phyloP scores from a whole-genome alignment of 2,888 invertebrate species.

The Patella ulyssiponensis region DNA sequence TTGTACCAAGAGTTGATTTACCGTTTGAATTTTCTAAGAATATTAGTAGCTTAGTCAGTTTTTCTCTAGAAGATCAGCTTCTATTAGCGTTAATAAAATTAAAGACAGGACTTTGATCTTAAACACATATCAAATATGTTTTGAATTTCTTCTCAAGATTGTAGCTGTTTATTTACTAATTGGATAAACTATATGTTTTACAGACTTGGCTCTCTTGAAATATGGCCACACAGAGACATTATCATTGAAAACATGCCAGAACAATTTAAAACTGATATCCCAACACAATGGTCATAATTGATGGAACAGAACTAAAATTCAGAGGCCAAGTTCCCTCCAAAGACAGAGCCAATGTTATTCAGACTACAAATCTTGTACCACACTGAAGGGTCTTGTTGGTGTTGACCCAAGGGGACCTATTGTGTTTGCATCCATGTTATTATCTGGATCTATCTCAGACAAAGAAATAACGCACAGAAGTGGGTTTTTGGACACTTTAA shows the following conservation, averaged over 20 bases:
- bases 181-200: conserved; percentile 1
- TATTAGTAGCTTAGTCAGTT: neutral
- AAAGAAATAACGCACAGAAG: conserved; percentile 24
- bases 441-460: conserved; percentile 28
- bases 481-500: conserved; percentile 17
- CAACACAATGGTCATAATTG: conserved; percentile 15
- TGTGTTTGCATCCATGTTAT: conserved; percentile 30
- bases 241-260: neutral
- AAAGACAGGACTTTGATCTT: neutral
- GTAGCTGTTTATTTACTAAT: neutral
- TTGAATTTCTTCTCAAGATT: neutral
- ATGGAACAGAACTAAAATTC: conserved; percentile 9
- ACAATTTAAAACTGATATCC: neutral
- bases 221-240: neutral
- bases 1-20: neutral
- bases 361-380: conserved; percentile 34
- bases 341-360: conserved; percentile 23
- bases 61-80: neutral
- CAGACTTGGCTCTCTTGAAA: neutral
- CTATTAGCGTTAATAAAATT: neutral
- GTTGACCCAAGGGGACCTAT: conserved; percentile 31
- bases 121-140: neutral
- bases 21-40: neutral
- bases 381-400: conserved; percentile 27
- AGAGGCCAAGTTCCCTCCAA: conserved; percentile 13